phyloP scores from a whole-genome alignment of 2,888 invertebrate genomes.

The Xylota sylvarum region DNA sequence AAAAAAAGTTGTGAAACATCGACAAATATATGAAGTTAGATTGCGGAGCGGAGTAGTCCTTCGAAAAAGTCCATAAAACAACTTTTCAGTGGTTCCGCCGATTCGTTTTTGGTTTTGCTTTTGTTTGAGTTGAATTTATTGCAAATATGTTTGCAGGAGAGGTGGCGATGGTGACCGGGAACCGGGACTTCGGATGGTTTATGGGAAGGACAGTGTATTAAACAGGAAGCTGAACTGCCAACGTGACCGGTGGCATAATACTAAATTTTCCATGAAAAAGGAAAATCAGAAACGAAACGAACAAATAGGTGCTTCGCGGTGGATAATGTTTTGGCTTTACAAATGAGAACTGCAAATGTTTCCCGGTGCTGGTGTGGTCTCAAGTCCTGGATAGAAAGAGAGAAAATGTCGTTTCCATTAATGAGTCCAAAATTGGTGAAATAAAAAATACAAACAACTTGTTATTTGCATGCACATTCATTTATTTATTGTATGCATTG shows the following conservation, averaged over 20 bases:
- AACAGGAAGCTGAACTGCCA: slow-evolving; percentile 71
- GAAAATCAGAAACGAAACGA: neutral
- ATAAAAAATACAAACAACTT: too few species aligned
- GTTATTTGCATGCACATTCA: too few species aligned
- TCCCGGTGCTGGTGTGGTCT: too few species aligned
- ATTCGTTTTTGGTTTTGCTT: slow-evolving; percentile 35
- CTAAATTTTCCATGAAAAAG: neutral
- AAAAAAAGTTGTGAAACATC: slow-evolving; percentile 54
- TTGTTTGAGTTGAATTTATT: slow-evolving; percentile 46
- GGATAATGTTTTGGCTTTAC: neutral
- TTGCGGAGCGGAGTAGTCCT: slow-evolving; percentile 32
- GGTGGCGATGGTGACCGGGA: slow-evolving; percentile 6
- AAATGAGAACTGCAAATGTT: too few species aligned
- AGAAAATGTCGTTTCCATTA: too few species aligned
- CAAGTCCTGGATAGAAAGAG: too few species aligned
- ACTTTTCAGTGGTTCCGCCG: slow-evolving; percentile 48
- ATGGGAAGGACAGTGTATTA: slow-evolving; percentile 45
- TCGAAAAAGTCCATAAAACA: slow-evolving; percentile 56
- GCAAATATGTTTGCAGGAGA: slow-evolving; percentile 48
- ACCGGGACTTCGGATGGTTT: slow-evolving; percentile 30
- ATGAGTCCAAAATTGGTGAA: too few species aligned
- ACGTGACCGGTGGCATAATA: slow-evolving; percentile 50
- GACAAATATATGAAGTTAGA: slow-evolving; percentile 55
- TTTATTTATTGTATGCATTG: too few species aligned
- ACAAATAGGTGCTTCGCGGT: neutral